These are phyloP conservation scores for Alces alces DNA, from an alignment of 2,113 vertebrate species.

Conservation along the genomic window DNA sequence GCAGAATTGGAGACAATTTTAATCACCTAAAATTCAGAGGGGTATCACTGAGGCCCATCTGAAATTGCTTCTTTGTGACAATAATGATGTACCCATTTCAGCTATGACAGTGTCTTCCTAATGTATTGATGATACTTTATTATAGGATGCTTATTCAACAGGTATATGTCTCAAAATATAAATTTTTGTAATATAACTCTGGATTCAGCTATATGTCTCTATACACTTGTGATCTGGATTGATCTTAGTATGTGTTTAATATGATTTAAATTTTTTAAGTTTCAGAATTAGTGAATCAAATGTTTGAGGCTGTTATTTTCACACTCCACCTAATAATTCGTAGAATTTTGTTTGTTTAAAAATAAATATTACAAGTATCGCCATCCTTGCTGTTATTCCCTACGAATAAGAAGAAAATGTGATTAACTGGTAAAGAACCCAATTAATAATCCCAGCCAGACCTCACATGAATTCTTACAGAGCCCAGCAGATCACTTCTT, in stretches of 20 bases:
- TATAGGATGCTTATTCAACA: slow-evolving; percentile 50
- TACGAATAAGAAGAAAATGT: background rate
- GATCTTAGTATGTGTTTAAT: background rate
- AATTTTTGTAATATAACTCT: background rate
- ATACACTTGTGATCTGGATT: background rate
- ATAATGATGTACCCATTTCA: slow-evolving; percentile 57
- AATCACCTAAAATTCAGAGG: slow-evolving; percentile 54
- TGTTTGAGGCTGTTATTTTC: background rate
- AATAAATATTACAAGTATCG: background rate
- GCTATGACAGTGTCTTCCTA: slow-evolving; percentile 52
- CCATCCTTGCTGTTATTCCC: background rate
- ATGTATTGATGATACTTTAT: slow-evolving; percentile 49
- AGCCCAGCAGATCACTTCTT: background rate
- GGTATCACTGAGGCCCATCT: slow-evolving; percentile 33
- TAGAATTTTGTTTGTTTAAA: background rate
- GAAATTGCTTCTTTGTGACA: slow-evolving; percentile 51
- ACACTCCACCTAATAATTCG: background rate
- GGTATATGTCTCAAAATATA: background rate
- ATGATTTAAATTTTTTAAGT: background rate
- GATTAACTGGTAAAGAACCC: background rate
- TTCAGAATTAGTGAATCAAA: background rate
- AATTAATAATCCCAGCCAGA: background rate
- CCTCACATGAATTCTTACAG: background rate
- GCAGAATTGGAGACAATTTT: background rate
- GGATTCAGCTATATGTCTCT: background rate